Base-by-base conservation (phyloP, 2,797 vertebrate genomes). In the Microtus agrestis region DNA sequence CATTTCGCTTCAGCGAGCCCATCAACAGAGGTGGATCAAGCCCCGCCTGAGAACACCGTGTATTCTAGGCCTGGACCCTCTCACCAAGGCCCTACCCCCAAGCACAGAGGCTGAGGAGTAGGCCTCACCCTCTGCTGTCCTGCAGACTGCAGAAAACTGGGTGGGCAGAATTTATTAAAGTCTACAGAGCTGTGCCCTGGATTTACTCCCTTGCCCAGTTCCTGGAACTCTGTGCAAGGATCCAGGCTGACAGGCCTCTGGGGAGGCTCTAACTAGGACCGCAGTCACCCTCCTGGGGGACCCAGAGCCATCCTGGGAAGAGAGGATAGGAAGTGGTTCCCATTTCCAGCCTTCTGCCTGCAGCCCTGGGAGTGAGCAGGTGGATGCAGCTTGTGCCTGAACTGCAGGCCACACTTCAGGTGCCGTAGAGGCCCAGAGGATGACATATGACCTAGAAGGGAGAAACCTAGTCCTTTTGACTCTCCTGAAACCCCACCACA, bases 131-230 rank as follows among this genome's bases (percentile, higher is more conserved):
- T 59, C 43, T 77, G 37, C 87, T 82, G 69, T 27, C 59, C 91
- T 94, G 87, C 79, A 86, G 59, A 51, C 65, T 78, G 37, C 37
- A 29, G 84, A 79, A 93, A 94, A 92, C 31, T 73, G 82, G 89
- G 51, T 73, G 11, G 0, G n/a, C 31, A 86, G 80, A 81, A 88
- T 59, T 76, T 79, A 71, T 48, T 77, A n/a, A 69, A 86, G 71
- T 85, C 69, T 67, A 46, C 69, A 6, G 17, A 63, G 11, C 91
- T 96, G 59, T 71, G 31, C 78, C 76, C 95, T 82, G 73, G 31
- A 87, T 93, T 85, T 88, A 84, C 71, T 87, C n/a, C 51, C 27
- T 7, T 7, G 31, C 25, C 74, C 56, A 40, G 46, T 63, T 69
- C 63, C 82, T 85, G 19, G 67, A 34, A 65, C 43, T 76, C 40